Evolutionary conservation across 1,140 invertebrate species (phyloP).

Genomic region (Drosophila elegans): DNA sequence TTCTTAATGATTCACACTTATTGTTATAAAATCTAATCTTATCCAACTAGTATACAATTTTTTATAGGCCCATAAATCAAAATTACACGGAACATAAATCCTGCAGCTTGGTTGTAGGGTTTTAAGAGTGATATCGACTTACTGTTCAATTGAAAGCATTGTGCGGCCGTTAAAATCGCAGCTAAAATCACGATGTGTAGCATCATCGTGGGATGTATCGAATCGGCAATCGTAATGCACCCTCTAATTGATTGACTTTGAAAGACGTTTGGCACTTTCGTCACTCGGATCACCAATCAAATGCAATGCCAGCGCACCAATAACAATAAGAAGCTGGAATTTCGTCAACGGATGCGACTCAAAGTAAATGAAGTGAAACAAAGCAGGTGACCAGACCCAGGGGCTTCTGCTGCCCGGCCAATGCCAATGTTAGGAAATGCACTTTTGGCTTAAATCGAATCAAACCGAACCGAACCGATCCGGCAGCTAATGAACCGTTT

Average conservation of each 20-base stretch:
- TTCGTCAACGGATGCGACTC: constrained; percentile 64
- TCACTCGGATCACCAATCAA: constrained; percentile 48
- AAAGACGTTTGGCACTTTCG: constrained; percentile 64
- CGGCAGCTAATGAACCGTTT: constrained; percentile 50
- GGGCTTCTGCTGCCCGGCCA: constrained; percentile 58
- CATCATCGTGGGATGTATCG: constrained; percentile 43
- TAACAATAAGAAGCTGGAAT: constrained; percentile 46
- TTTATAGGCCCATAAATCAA: constrained; percentile 30
- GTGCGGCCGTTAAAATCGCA: constrained; percentile 36
- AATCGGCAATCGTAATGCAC: constrained; percentile 40
- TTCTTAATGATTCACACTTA: background rate
- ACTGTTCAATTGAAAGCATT: constrained; percentile 76
- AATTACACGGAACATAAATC: constrained; percentile 9
- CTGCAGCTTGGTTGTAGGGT: background rate
- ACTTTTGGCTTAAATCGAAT: constrained; percentile 32
- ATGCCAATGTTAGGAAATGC: constrained; percentile 76
- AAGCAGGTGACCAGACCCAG: constrained; percentile 40
- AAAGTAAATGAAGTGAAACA: constrained; percentile 50
- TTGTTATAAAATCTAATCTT: constrained; percentile 6
- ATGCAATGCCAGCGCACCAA: constrained; percentile 37
- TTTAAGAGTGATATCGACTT: constrained; percentile 40
- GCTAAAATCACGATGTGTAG: constrained; percentile 45
- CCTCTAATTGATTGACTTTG: constrained; percentile 40
- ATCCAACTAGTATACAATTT: constrained; percentile 2
- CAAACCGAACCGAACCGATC: constrained; percentile 34